phyloP scores from a whole-genome alignment of 2,113 vertebrate genomes.

The Cyprinodon brontotheroides region DNA sequence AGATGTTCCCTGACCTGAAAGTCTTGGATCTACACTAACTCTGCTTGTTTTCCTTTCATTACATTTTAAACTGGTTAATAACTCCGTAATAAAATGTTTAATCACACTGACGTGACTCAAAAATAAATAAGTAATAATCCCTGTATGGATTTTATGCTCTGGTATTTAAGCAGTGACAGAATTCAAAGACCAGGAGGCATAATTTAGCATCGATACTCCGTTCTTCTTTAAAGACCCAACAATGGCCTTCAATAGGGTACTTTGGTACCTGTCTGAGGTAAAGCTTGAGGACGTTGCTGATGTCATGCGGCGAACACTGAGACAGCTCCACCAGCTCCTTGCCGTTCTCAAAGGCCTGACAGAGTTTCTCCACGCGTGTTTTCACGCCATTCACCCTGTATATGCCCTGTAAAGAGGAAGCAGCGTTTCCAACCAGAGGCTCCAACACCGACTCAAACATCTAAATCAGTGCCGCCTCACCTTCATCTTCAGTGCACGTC shows the following conservation, averaged over 20 bases:
- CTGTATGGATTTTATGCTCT: background rate
- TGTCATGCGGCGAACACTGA: slow-evolving; percentile 92
- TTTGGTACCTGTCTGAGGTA: slow-evolving; percentile 91
- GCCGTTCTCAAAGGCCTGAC: slow-evolving; percentile 95
- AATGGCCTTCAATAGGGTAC: too few species aligned
- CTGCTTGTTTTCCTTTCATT: too few species aligned
- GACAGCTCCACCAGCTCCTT: slow-evolving; percentile 96
- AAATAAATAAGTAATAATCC: background rate
- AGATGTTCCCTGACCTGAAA: too few species aligned
- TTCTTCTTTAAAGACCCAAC: too few species aligned
- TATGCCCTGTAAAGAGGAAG: slow-evolving; percentile 84
- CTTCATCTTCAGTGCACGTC: slow-evolving; percentile 90
- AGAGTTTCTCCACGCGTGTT: slow-evolving; percentile 95
- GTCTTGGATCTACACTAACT: too few species aligned
- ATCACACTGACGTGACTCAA: too few species aligned
- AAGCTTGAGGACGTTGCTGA: slow-evolving; percentile 97
- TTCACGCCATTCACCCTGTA: slow-evolving; percentile 97
- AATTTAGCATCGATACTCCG: background rate
- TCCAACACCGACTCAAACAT: background rate
- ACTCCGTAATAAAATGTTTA: background rate
- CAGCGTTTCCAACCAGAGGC: background rate
- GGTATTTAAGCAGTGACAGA: background rate
- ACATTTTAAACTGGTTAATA: too few species aligned
- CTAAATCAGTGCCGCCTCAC: slow-evolving; percentile 61
- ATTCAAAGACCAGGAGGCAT: background rate